Percentiles rank a stretch among this genome's conserved stretches.
These are phyloP conservation scores for Hycleus phaleratus DNA, from an alignment of 1,140 invertebrate genomes.

Conservation along the genomic window DNA sequence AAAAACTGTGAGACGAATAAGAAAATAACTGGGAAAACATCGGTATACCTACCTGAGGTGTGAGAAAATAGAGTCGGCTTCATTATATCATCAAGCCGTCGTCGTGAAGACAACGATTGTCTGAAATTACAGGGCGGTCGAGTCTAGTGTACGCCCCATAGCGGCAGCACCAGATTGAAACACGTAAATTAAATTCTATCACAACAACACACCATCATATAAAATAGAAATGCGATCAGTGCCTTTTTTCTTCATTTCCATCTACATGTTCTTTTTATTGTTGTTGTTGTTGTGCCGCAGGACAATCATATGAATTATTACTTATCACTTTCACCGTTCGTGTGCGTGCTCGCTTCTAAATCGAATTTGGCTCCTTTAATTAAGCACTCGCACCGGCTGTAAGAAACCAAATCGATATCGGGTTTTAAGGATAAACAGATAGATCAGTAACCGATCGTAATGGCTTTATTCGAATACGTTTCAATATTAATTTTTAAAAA, in stretches of 20 bases:
- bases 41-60: conserved; percentile 36
- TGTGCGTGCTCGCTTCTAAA: conserved; percentile 16
- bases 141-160: conserved; percentile 25
- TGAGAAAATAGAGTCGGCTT: conserved; percentile 39
- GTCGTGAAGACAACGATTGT: conserved; percentile 41
- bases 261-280: background rate
- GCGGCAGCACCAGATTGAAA: conserved; percentile 31
- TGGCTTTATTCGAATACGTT: no score
- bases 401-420: no score
- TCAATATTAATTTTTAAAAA: no score
- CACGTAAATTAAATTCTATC: conserved; percentile 42
- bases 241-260: background rate
- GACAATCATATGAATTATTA: conserved; percentile 22
- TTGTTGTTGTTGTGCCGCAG: background rate
- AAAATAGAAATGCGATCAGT: background rate
- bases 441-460: no score
- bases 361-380: conserved; percentile 11
- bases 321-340: conserved; percentile 31
- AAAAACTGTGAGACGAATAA: conserved; percentile 15
- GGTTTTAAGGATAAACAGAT: no score
- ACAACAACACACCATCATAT: conserved; percentile 20
- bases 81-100: conserved; percentile 41
- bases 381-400: background rate
- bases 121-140: conserved; percentile 40
- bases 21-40: conserved; percentile 40